Conservation (phyloP, 2,888 invertebrate genomes). For the Autographa gamma region DNA sequence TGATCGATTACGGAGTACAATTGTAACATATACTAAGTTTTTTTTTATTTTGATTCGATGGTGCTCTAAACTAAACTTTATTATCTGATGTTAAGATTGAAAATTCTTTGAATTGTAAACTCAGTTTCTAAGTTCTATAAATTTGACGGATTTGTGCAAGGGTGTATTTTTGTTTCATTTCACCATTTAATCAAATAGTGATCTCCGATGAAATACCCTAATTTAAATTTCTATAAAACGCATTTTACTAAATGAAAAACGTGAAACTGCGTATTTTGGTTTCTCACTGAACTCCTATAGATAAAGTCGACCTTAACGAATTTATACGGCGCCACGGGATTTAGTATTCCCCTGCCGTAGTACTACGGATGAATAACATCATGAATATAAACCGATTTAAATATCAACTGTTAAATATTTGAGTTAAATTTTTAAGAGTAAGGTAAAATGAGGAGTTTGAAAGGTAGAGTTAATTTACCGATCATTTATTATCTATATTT, state of each 20-base stretch:
- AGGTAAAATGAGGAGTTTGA: background rate
- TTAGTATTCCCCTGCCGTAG: conserved; percentile 55
- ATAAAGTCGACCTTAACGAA: conserved; percentile 40
- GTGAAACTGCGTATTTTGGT: conserved; percentile 24
- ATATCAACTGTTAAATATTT: conserved; percentile 49
- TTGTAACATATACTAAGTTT: background rate
- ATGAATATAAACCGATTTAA: conserved; percentile 61
- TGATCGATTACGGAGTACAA: background rate
- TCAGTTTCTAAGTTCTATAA: background rate
- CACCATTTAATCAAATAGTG: too few species aligned
- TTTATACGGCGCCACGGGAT: conserved; percentile 34
- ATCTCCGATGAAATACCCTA: background rate
- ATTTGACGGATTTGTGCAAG: too few species aligned
- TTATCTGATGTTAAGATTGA: background rate
- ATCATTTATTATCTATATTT: too few species aligned
- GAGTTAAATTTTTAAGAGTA: conserved; percentile 32
- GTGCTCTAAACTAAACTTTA: background rate
- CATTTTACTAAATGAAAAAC: conserved; percentile 16
- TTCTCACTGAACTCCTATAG: conserved; percentile 26
- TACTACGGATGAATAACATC: conserved; percentile 46
- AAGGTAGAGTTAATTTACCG: too few species aligned
- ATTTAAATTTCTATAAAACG: conserved; percentile 9
- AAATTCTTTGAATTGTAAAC: background rate
- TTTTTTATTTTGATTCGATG: background rate
- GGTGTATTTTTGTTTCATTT: too few species aligned